A percentile compares a stretch with the other conserved stretches of the same genome.
Evolutionary conservation across 2,113 vertebrate genomes (phyloP).

Genomic region (Sturnus vulgaris): DNA sequence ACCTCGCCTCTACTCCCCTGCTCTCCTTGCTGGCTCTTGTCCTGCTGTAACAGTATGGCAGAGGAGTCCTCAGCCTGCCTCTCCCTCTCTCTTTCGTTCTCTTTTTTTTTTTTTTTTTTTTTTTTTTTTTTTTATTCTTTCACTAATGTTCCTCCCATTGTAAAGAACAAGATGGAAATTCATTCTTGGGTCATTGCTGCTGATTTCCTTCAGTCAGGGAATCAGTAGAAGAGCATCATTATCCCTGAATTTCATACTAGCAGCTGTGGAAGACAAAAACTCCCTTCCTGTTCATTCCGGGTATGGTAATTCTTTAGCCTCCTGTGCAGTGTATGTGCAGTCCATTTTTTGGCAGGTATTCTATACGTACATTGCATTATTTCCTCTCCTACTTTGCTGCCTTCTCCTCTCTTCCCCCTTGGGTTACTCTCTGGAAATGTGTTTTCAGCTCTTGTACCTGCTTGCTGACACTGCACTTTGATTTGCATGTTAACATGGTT

Average conservation of each 20-base stretch:
- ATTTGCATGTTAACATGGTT: conserved; percentile 1
- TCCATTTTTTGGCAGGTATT: conserved; percentile 43
- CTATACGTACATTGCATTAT: background rate
- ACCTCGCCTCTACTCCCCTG: conserved; percentile 20
- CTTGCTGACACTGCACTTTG: conserved; percentile 22
- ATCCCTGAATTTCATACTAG: background rate
- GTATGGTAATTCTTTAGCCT: conserved; percentile 29
- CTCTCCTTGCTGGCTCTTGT: background rate
- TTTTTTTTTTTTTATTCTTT: background rate
- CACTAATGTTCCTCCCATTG: background rate
- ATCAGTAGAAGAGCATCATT: background rate
- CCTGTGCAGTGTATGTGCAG: background rate
- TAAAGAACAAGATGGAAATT: background rate
- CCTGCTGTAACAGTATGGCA: background rate
- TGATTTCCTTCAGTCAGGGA: background rate
- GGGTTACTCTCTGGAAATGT: conserved; percentile 13
- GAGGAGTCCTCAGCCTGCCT: background rate
- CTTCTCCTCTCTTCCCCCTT: background rate
- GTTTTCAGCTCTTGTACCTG: conserved; percentile 17
- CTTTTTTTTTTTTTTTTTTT: too few relatives aligned
- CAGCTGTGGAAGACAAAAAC: conserved; percentile 34
- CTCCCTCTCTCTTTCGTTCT: background rate
- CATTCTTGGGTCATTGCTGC: background rate
- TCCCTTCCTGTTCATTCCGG: background rate
- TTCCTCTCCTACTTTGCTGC: background rate